phyloP scores from a whole-genome alignment of 1,140 invertebrate species.

The Wiebesia pumilae region DNA sequence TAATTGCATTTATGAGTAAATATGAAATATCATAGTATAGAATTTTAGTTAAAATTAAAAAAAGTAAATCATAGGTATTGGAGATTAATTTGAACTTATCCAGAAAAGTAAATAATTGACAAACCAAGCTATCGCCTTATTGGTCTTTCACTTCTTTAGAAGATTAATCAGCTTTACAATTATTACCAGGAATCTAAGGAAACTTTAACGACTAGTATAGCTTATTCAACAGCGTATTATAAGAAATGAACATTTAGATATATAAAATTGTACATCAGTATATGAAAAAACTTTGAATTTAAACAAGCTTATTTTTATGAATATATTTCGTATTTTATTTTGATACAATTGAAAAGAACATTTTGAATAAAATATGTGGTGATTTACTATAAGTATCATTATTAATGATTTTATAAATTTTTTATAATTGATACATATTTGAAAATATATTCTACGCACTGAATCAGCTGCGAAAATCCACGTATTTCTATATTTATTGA shows the following conservation, averaged over 20 bases:
- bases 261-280: too few relatives aligned
- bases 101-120: background rate
- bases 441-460: background rate
- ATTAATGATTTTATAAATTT: background rate
- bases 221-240: background rate
- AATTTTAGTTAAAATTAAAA: background rate
- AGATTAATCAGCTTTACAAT: background rate
- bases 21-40: background rate
- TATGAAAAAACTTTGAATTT: too few relatives aligned
- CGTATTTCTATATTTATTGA: background rate
- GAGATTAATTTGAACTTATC: background rate
- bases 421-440: background rate
- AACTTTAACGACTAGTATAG: too few relatives aligned
- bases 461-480: background rate
- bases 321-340: too few relatives aligned
- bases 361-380: too few relatives aligned
- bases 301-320: too few relatives aligned
- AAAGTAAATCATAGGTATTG: background rate
- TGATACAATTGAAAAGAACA: too few relatives aligned
- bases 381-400: too few relatives aligned
- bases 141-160: background rate
- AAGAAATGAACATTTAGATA: too few relatives aligned
- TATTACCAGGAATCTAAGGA: background rate
- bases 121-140: background rate
- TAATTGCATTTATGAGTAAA: background rate